Percentiles rank a stretch among this genome's conserved stretches.
Evolutionary conservation across 2,888 invertebrate species (phyloP).

Genomic region (Xanthia togata): DNA sequence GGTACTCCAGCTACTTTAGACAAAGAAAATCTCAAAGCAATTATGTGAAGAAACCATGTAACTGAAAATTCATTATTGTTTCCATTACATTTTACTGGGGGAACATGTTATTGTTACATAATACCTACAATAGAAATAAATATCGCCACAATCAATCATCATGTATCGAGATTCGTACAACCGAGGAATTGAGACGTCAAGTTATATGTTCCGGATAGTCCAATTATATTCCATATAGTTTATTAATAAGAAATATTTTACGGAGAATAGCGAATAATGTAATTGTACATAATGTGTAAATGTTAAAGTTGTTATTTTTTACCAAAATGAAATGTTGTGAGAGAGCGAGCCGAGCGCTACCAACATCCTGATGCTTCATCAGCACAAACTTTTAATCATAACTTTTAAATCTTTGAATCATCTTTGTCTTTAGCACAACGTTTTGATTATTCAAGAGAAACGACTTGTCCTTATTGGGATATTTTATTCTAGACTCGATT

Average conservation of each 20-base stretch:
- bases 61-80: conserved; percentile 12
- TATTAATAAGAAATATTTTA: conserved; percentile 57
- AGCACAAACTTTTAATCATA: conserved; percentile 72
- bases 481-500: conserved; percentile 73
- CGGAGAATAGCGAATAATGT: conserved; percentile 57
- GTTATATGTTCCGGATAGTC: conserved; percentile 55
- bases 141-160: neutral
- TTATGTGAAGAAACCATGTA: neutral
- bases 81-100: conserved; percentile 15
- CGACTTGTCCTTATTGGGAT: conserved; percentile 82
- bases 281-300: conserved; percentile 71
- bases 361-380: conserved; percentile 61
- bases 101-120: neutral
- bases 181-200: conserved; percentile 51
- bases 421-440: conserved; percentile 79
- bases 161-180: conserved; percentile 38
- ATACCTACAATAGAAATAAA: conserved; percentile 8
- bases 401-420: conserved; percentile 70
- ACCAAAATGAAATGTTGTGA: conserved; percentile 69
- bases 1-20: neutral
- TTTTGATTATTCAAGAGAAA: conserved; percentile 72
- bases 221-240: conserved; percentile 63
- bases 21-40: conserved; percentile 13
- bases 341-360: conserved; percentile 54
- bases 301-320: conserved; percentile 75